Conservation (phyloP, 2,113 vertebrate genomes). For the Cheirogaleus medius region DNA sequence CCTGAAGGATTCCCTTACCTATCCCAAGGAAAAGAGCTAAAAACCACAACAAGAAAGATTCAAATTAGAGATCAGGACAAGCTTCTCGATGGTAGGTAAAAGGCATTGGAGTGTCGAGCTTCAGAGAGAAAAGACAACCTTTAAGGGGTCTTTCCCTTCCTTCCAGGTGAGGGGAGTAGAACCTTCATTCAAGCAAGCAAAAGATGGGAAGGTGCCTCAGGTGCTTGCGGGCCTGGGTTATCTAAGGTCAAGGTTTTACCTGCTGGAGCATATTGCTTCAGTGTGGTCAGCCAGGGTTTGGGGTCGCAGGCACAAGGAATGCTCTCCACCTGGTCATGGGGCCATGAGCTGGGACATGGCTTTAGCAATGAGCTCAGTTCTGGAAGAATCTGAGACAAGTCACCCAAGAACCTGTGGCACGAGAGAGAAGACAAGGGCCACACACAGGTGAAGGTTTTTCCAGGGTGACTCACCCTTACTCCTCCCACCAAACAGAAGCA, state of each 20-base stretch:
- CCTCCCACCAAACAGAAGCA: neutral
- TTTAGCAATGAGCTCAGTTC: constrained; percentile 26
- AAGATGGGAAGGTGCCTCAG: neutral
- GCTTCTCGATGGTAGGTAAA: neutral
- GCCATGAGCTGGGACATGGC: neutral
- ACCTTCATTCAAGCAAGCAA: neutral
- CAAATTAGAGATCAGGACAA: neutral
- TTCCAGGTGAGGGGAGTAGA: neutral
- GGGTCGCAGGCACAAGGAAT: neutral
- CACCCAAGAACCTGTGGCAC: constrained; percentile 1
- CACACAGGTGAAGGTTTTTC: constrained; percentile 27
- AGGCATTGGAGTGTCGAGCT: neutral
- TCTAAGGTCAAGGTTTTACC: constrained; percentile 46
- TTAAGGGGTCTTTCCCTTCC: neutral
- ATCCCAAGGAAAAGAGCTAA: neutral
- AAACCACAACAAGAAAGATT: neutral
- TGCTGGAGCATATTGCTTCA: constrained; percentile 72
- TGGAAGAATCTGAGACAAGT: neutral
- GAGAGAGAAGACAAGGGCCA: constrained; percentile 40
- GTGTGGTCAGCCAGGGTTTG: constrained; percentile 35
- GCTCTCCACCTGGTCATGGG: constrained; percentile 32
- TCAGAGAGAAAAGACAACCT: neutral
- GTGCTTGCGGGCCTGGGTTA: neutral
- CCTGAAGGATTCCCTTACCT: neutral
- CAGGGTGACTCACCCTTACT: constrained; percentile 45